A percentile compares a stretch with the other conserved stretches of the same genome.
These are phyloP conservation scores for Drosophila tropicalis DNA, from an alignment of 1,140 invertebrate genomes.

Conservation along the genomic window DNA sequence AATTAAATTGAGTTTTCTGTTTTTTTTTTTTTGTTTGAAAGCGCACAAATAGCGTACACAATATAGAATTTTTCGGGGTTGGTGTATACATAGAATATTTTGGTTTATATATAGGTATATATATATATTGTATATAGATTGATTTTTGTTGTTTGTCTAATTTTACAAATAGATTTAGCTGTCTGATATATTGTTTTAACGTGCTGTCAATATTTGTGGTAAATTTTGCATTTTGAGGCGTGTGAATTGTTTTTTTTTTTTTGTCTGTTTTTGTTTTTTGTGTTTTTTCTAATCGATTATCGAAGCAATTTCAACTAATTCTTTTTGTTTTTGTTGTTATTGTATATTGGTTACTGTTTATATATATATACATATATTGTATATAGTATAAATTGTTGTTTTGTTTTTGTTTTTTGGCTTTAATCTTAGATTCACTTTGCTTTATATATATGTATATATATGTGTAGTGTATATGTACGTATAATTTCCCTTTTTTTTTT, in stretches of 20 bases:
- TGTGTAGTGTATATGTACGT: constrained; percentile 29
- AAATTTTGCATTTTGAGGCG: constrained; percentile 58
- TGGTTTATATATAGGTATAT: constrained; percentile 36
- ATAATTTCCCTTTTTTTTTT: constrained; percentile 21
- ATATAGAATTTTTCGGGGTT: constrained; percentile 33
- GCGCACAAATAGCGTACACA: constrained; percentile 70
- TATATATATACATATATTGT: constrained; percentile 50
- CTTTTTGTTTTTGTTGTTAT: constrained; percentile 49
- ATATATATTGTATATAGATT: constrained; percentile 43
- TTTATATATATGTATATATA: constrained; percentile 29
- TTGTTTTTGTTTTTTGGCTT: constrained; percentile 68
- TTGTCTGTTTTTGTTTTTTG: no score
- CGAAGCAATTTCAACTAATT: constrained; percentile 77
- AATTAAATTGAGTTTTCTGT: constrained; percentile 77
- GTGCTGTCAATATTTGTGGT: constrained; percentile 28
- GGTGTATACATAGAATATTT: constrained; percentile 68
- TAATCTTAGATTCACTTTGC: constrained; percentile 74
- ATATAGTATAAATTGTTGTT: constrained; percentile 52
- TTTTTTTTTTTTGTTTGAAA: constrained; percentile 63
- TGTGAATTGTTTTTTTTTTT: constrained; percentile 41
- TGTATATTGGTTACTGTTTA: constrained; percentile 18
- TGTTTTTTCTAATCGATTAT: constrained; percentile 70
- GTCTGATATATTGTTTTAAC: constrained; percentile 60
- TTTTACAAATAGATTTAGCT: constrained; percentile 59
- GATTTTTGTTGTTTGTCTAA: constrained; percentile 15